phyloP scores from a whole-genome alignment of 2,888 invertebrate genomes.

The Clostera curtula region DNA sequence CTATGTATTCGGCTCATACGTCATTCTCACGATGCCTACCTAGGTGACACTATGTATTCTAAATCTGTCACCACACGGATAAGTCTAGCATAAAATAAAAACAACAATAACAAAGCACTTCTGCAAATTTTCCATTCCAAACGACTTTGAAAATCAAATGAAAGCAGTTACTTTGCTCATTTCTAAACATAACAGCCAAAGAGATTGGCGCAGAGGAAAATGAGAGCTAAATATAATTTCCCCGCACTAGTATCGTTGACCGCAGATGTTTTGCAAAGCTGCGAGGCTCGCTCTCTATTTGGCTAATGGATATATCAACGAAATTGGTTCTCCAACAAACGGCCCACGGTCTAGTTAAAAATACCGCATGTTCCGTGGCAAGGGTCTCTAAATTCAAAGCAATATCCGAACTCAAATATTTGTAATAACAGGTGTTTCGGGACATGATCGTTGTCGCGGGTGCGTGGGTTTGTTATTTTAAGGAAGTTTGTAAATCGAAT shows the following conservation, averaged over 20 bases:
- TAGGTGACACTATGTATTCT: no score
- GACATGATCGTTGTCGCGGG: neutral
- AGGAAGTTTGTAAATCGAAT: no score
- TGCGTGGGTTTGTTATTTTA: neutral
- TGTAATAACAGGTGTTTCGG: neutral
- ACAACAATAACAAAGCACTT: no score
- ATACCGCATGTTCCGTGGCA: conserved; percentile 11
- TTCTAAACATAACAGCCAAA: no score
- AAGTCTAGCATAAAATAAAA: no score
- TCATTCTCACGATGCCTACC: no score
- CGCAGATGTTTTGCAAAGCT: conserved; percentile 28
- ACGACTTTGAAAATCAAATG: no score
- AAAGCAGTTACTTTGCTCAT: no score
- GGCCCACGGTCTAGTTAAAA: conserved; percentile 30
- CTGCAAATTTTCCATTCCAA: no score
- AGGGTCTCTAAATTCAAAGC: neutral
- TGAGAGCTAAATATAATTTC: conserved; percentile 26
- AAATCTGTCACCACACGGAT: no score
- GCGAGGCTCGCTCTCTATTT: conserved; percentile 33
- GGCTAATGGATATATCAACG: conserved; percentile 45
- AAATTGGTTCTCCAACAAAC: conserved; percentile 40
- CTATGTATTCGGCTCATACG: no score
- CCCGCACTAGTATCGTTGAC: conserved; percentile 20
- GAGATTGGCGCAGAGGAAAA: no score
- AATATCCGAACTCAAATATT: neutral